These are phyloP conservation scores for Phylloscopus collybita DNA, from an alignment of 2,797 vertebrate species.

Conservation along the genomic window DNA sequence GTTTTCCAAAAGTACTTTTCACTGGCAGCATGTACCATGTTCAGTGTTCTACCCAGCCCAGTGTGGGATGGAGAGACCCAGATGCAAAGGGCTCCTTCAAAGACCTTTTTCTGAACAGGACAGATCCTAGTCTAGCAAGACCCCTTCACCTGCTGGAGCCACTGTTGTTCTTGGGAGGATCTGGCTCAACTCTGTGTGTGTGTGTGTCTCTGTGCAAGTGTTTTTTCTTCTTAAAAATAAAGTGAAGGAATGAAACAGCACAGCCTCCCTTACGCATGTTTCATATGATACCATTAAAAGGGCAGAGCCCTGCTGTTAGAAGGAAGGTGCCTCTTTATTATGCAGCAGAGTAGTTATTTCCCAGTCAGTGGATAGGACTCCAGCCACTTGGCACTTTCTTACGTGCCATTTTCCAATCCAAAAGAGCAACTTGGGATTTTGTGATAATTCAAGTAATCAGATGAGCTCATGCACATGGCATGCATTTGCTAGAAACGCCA, in stretches of 20 bases:
- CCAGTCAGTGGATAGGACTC: conserved; percentile 50
- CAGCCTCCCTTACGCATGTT: background rate
- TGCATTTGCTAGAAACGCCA: conserved; percentile 17
- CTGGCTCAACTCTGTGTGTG: background rate
- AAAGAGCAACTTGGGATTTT: conserved; percentile 63
- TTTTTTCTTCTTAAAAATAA: background rate
- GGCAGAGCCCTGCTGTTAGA: background rate
- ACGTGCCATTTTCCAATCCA: conserved; percentile 26
- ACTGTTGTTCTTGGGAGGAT: background rate
- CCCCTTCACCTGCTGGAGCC: background rate
- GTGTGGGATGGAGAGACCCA: background rate
- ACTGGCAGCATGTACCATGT: accelerated
- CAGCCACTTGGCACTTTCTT: conserved; percentile 58
- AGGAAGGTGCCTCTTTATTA: conserved; percentile 29
- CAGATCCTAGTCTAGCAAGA: background rate
- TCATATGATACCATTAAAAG: background rate
- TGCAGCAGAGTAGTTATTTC: conserved; percentile 56
- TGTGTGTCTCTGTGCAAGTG: accelerated
- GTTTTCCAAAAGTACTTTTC: background rate
- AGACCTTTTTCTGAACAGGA: background rate
- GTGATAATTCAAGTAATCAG: conserved; percentile 61
- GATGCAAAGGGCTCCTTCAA: background rate
- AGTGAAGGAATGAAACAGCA: background rate
- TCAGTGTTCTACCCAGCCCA: background rate
- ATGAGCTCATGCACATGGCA: conserved; percentile 64